Evolutionary conservation across 2,113 vertebrate genomes (phyloP), one percentile per base, ranked within the genome.

Genomic region (Bufo bufo): DNA sequence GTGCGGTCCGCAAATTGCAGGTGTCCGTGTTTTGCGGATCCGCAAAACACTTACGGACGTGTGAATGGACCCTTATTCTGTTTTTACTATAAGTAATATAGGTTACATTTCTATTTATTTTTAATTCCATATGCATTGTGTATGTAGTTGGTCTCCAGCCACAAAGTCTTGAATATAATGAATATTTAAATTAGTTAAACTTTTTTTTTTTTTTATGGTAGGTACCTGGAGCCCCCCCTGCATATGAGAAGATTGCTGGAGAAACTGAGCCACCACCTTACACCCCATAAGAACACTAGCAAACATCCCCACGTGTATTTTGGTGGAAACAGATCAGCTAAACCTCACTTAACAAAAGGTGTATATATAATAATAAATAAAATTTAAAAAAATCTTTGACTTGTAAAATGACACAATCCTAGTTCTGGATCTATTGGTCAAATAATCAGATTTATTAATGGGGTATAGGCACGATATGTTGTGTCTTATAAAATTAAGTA

Each of bases 161-260:
- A n/a, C n/a, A n/a, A n/a, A n/a, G n/a, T n/a, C n/a, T n/a, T n/a
- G n/a, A n/a, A n/a, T n/a, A n/a, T n/a, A n/a, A n/a, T n/a, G n/a
- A n/a, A n/a, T n/a, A n/a, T n/a, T n/a, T n/a, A n/a, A n/a, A 95
- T 95, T 88, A 71, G n/a, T 80, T 4, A 52, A 6, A 43, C 16
- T 10, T 80, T 58, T 58, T 14, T n/a, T 56, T 63, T 47, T 59
- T 61, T 47, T 63, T 23, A 75, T 88, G 69, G 79, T 75, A 99
- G 98, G 90, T 97, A 88, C 96, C 98, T 3, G 96, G 96, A 78
- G 97, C 97, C 85, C 97, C 97, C 65, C 98, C 97, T 85, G 95
- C 97, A 84, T 99, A 99, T 85, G 97, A 98, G 78, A 98, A 97
- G 94, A 91, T 97, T 83, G 92, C 94, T 74, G 87, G 92, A 54